Conservation (phyloP, 2,888 invertebrate species). For the Oligia fasciuncula region DNA sequence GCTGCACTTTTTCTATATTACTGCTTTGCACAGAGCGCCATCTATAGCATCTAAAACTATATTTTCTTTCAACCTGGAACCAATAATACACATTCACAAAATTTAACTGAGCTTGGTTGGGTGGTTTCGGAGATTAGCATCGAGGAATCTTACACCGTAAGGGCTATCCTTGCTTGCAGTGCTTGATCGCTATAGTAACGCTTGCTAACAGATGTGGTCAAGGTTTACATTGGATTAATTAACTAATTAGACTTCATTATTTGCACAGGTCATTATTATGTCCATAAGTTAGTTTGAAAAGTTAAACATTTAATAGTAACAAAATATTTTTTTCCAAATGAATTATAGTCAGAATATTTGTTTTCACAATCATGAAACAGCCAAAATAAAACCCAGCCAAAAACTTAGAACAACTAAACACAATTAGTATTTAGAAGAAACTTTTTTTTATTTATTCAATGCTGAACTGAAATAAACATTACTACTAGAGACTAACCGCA, state of each 20-base stretch:
- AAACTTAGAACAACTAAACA: not conserved
- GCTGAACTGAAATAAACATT: not conserved
- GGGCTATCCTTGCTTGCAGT: too few relatives aligned
- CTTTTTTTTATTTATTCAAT: not conserved
- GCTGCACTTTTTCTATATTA: not conserved
- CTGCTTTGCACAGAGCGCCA: not conserved
- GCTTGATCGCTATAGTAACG: too few relatives aligned
- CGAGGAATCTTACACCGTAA: too few relatives aligned
- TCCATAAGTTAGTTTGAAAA: not conserved
- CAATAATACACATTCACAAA: not conserved
- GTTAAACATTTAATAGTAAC: too few relatives aligned
- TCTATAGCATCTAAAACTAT: too few relatives aligned
- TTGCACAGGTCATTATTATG: not conserved
- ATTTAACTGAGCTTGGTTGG: not conserved
- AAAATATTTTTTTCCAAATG: not conserved
- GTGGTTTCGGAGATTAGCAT: not conserved
- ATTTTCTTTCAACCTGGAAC: too few relatives aligned
- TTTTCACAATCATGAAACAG: not conserved
- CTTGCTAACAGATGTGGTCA: too few relatives aligned
- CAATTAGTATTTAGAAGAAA: too few relatives aligned
- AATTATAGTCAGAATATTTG: not conserved
- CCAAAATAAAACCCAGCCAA: not conserved
- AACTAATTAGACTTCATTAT: not conserved
- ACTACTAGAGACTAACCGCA: not conserved
- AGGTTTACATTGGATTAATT: not conserved